Base-by-base conservation (phyloP, 1,140 invertebrate species). In the Pseudomyrmex gracilis region DNA sequence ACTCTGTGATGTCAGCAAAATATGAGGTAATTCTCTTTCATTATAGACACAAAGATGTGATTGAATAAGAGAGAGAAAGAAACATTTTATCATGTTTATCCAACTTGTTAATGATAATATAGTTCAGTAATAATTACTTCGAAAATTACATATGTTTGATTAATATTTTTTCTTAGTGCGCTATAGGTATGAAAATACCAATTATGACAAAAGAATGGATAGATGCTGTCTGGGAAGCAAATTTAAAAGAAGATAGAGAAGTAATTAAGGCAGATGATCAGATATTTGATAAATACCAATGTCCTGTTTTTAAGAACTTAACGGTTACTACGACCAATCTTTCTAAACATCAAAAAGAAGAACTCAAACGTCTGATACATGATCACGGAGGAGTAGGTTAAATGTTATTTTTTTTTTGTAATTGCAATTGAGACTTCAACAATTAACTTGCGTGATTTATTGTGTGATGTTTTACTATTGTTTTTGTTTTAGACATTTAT, bases 121-220 rank as follows among this genome's bases (percentile, higher is more conserved):
- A 45, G 45, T 55, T 2, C 15, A 61, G 24, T 73, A 43, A n/a
- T 43, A 64, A 15, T 34, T 63, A 34, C 1, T 45, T 64, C 4
- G 9, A 12, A 10, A 12, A 1, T 10, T 20, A 2, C 15, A 43
- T 47, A 22, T 61, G 63, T 85, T 20, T 20, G 17, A 20, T 43
- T 1, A 13, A 67, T 13, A 24, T 43, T 9, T 13, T 9, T 12
- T 83, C 91, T 92, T 7, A 97, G 96, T 96, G 96, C 93, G 98
- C 98, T 57, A 95, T 95, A 13, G 95, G 96, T 87, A 95, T 95
- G 77, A 95, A 95, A 2, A 96, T 97, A 85, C 96, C 96, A 49
- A 95, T 98, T 8, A 97, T 98, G 96, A 95, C 95, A n/a, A 94
- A 95, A 12, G 95, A 96, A 13, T 99, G 98, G 98, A 95, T 99